Conservation (phyloP, 2,888 invertebrate genomes). For the Schrankia costaestrigalis region DNA sequence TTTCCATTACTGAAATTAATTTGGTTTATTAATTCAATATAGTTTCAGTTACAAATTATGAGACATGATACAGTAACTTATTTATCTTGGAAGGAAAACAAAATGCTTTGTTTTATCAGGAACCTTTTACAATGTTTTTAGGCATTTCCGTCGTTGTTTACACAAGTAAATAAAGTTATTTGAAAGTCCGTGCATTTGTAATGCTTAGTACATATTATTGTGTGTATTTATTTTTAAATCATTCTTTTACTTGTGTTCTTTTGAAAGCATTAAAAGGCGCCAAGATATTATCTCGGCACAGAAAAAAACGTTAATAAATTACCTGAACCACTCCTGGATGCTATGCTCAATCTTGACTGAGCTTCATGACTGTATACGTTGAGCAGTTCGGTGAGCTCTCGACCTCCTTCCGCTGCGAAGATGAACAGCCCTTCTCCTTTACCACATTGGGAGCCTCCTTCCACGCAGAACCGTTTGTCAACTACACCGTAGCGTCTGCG, state of each 20-base stretch:
- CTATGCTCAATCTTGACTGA: constrained; percentile 70
- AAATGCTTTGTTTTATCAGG: too few relatives aligned
- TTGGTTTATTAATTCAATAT: not conserved
- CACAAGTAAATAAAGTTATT: too few relatives aligned
- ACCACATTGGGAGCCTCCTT: constrained; percentile 93
- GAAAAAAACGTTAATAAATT: constrained; percentile 2
- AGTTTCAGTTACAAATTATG: not conserved
- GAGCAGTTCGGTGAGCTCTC: constrained; percentile 86
- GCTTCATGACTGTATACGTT: constrained; percentile 83
- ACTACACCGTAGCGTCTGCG: constrained; percentile 91
- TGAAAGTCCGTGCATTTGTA: too few relatives aligned
- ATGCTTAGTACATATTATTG: too few relatives aligned
- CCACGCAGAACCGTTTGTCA: constrained; percentile 93
- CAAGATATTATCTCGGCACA: too few relatives aligned
- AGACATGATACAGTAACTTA: too few relatives aligned
- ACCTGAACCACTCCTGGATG: constrained; percentile 73
- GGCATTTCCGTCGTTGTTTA: too few relatives aligned
- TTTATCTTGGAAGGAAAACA: too few relatives aligned
- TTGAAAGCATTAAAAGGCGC: too few relatives aligned
- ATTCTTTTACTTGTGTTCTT: too few relatives aligned
- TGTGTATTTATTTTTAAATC: too few relatives aligned
- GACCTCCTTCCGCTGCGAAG: constrained; percentile 88
- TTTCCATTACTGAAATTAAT: constrained; percentile 56
- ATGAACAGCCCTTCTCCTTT: constrained; percentile 91
- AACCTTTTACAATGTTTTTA: too few relatives aligned